Evolutionary conservation across 1,140 invertebrate species (phyloP).

Genomic region (Papilio dardanus): DNA sequence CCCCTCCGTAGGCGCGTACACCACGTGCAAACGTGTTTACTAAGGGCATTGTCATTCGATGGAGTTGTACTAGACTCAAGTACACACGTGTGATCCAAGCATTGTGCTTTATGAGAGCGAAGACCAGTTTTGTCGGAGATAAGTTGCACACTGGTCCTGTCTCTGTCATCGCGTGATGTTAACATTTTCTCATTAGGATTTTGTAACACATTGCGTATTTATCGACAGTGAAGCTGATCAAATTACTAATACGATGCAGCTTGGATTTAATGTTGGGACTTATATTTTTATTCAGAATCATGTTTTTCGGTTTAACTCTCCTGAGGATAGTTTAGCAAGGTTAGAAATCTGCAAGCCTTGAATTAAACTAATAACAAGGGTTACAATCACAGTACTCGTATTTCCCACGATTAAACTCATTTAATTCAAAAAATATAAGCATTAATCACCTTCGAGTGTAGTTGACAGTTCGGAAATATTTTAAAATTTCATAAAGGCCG

Average conservation of each 20-base stretch:
- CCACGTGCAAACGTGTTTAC: slow-evolving; percentile 43
- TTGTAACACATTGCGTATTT: background rate
- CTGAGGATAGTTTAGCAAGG: background rate
- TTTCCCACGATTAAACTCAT: background rate
- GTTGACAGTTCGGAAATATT: slow-evolving; percentile 4
- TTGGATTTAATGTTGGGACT: background rate
- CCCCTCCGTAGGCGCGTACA: slow-evolving; percentile 43
- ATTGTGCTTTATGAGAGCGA: background rate
- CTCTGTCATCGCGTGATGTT: background rate
- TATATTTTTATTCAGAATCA: background rate
- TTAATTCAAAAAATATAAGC: background rate
- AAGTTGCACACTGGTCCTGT: background rate
- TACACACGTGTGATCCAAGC: background rate
- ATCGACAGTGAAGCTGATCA: background rate
- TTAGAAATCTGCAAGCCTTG: background rate
- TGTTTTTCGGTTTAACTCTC: background rate
- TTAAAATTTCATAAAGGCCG: background rate
- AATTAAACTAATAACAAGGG: background rate
- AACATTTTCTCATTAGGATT: background rate
- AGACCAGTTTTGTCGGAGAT: background rate
- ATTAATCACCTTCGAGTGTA: background rate
- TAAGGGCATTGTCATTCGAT: background rate
- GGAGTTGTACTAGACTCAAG: slow-evolving; percentile 7
- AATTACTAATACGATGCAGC: background rate
- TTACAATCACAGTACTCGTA: background rate